Percentiles rank a stretch among this genome's conserved stretches.
These are phyloP conservation scores for Neosalanx taihuensis DNA, from an alignment of 2,797 vertebrate genomes.

Conservation along the genomic window DNA sequence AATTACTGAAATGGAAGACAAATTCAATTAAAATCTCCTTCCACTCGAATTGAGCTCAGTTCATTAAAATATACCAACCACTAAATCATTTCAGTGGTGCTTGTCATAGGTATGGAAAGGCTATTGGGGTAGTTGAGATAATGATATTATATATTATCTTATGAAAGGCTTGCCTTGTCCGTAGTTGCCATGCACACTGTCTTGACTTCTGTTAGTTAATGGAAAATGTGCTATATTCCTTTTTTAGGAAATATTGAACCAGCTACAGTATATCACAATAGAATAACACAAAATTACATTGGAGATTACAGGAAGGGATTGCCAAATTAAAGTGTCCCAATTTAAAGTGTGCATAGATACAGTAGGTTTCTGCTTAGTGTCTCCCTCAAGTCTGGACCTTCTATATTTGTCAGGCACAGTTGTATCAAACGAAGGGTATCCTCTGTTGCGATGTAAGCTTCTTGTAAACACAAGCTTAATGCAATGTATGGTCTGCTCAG, in stretches of 20 bases:
- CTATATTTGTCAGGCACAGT: not conserved
- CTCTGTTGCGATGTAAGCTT: no score
- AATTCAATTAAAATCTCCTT: slow-evolving; percentile 95
- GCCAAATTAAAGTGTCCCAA: no score
- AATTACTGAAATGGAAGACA: slow-evolving; percentile 86
- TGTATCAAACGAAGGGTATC: not conserved
- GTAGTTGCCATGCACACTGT: slow-evolving; percentile 32
- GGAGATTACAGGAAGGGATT: not conserved
- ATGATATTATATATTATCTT: slow-evolving; percentile 83
- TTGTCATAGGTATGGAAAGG: slow-evolving; percentile 79
- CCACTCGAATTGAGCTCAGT: slow-evolving; percentile 85
- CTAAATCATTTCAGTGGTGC: slow-evolving; percentile 86
- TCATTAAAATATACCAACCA: slow-evolving; percentile 88
- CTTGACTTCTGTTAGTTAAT: slow-evolving; percentile 38
- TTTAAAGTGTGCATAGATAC: no score
- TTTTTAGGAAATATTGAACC: slow-evolving; percentile 28
- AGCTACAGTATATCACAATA: slow-evolving; percentile 5
- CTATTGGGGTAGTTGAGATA: slow-evolving; percentile 75
- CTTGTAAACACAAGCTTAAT: no score
- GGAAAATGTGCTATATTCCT: slow-evolving; percentile 26
- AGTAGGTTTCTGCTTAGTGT: no score
- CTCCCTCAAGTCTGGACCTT: not conserved
- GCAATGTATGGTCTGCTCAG: slow-evolving; percentile 10
- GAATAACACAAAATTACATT: slow-evolving; percentile 10
- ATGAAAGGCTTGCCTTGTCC: slow-evolving; percentile 39